Conservation (phyloP, 2,113 vertebrate species). For the Rhynchopsitta pachyrhyncha region DNA sequence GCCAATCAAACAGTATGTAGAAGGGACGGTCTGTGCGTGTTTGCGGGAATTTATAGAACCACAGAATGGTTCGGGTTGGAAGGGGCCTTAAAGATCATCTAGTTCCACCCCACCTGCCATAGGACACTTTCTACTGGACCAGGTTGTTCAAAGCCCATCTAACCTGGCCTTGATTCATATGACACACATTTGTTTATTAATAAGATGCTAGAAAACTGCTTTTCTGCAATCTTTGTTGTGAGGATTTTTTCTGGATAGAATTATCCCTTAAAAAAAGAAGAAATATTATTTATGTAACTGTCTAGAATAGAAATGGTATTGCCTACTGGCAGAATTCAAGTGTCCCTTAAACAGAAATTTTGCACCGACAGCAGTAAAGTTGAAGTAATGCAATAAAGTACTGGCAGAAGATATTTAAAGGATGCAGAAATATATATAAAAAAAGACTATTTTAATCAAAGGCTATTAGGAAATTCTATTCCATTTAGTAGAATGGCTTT, state of each 20-base stretch:
- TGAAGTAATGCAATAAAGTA: slow-evolving; percentile 8
- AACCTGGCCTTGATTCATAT: not conserved
- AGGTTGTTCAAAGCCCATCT: not conserved
- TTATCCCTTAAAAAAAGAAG: not conserved
- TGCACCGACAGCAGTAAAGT: not conserved
- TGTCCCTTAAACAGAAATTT: not conserved
- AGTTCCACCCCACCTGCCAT: not conserved
- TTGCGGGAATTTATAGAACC: not conserved
- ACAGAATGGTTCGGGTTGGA: not conserved
- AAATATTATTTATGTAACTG: not conserved
- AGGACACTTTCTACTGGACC: not conserved
- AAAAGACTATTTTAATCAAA: not conserved
- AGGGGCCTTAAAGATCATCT: not conserved
- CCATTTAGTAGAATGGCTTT: not conserved
- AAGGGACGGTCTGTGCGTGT: not conserved
- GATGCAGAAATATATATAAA: not conserved
- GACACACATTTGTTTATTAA: not conserved
- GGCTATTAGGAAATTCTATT: slow-evolving; percentile 9
- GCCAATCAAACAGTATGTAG: not conserved
- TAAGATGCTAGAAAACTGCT: not conserved
- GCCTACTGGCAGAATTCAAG: not conserved
- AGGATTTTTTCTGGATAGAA: not conserved
- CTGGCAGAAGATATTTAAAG: slow-evolving; percentile 13
- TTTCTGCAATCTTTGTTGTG: not conserved
- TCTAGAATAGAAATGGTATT: not conserved